Evolutionary conservation across 2,888 invertebrate species (phyloP).

Genomic region (Lycaena phlaeas): DNA sequence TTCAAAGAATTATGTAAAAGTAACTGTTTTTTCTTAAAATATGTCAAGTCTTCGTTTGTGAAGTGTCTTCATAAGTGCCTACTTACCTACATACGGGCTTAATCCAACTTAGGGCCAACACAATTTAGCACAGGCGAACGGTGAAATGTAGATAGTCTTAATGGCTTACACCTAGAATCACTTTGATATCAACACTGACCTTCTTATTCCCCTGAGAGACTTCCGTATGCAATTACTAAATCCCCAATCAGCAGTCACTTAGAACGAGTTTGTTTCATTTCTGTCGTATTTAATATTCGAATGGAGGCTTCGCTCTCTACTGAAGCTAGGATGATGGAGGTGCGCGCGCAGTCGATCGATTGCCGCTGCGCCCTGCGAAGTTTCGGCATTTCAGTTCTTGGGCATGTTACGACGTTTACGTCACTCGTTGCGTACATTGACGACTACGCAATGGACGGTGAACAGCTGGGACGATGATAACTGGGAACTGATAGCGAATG

Average conservation of each 20-base stretch:
- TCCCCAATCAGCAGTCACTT: conserved; percentile 40
- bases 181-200: conserved; percentile 19
- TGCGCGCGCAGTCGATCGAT: conserved; percentile 71
- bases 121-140: no score
- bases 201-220: conserved; percentile 18
- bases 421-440: conserved; percentile 68
- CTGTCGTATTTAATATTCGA: conserved; percentile 56
- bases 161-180: conserved; percentile 8
- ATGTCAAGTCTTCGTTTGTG: neutral
- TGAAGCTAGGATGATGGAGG: conserved; percentile 48
- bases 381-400: conserved; percentile 41
- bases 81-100: conserved; percentile 19
- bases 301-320: conserved; percentile 43
- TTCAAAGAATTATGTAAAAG: no score
- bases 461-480: conserved; percentile 32
- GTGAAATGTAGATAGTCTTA: conserved; percentile 8
- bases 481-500: conserved; percentile 11
- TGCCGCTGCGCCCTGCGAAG: conserved; percentile 52
- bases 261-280: conserved; percentile 60
- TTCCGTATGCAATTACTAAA: conserved; percentile 17
- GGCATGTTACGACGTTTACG: conserved; percentile 58
- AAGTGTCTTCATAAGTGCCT: conserved; percentile 17
- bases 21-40: neutral
- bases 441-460: conserved; percentile 36
- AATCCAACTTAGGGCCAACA: conserved; percentile 13